Base-by-base conservation (phyloP, 2,888 invertebrate genomes). In the Mechanitis mazaeus region DNA sequence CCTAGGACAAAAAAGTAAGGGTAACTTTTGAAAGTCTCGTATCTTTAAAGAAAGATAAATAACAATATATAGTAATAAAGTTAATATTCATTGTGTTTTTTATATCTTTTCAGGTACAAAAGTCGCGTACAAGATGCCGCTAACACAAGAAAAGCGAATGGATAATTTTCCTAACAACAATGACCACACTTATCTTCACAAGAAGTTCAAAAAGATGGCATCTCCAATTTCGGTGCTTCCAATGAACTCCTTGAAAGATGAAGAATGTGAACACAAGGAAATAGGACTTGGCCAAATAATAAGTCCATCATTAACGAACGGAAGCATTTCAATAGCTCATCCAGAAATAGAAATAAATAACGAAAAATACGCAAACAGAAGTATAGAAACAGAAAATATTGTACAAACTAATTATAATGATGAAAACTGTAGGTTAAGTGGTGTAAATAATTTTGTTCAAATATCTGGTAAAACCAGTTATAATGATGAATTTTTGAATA, bases 191-290 rank as follows among this genome's bases (percentile, higher is more conserved):
- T 97, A 97, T 91, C 92, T 96, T 83, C 97, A 97, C 85, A 97
- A 97, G 87, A 97, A 97, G 85, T 97, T 97, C 87, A 97, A 97
- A 89, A 96, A 96, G 86, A 93, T 96, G 91, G 95, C 94, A 81
- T 93, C 92, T 77, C 85, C 90, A 68, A 87, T 87, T 73, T 76
- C 88, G 68, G 79, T 80, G 65, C 85, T 84, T 72, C 81, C 87
- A 60, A 71, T 77, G 65, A 84, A 77, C 71, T 71, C 80, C 69
- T 73, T 78, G 56, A 86, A 78, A 70, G 75, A 75, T 45, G 84
- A 79, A 60, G 87, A 87, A 71, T 75, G 69, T 60, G 77, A 79
- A 72, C 80, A 81, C 64, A 85, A 76, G 69, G 87, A 85, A 71
- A 71, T 78, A 61, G 81, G 79, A 67, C 73, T 80, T 69, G 74